These are phyloP conservation scores for Crocallis elinguaria DNA, from an alignment of 2,888 invertebrate genomes.

Conservation along the genomic window DNA sequence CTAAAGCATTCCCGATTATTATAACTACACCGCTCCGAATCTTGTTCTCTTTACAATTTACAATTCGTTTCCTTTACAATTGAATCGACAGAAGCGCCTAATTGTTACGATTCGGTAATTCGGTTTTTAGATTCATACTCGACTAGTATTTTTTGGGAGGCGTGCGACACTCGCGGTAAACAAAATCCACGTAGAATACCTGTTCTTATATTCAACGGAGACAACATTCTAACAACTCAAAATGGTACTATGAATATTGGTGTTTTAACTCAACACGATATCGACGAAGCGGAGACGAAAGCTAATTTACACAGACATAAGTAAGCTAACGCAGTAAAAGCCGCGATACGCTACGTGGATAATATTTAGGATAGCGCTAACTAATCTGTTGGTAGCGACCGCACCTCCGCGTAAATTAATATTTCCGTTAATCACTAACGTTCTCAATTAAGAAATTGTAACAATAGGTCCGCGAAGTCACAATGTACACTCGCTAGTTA, in stretches of 20 bases:
- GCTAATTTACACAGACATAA: not conserved
- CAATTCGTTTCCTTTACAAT: conserved; percentile 22
- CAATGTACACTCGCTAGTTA: conserved; percentile 24
- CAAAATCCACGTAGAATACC: conserved; percentile 2
- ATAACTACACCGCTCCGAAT: conserved; percentile 46
- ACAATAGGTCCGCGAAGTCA: conserved; percentile 29
- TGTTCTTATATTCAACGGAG: not conserved
- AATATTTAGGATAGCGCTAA: not conserved
- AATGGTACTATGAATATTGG: too few species aligned
- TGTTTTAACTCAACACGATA: not conserved
- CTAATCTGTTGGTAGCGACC: conserved; percentile 5
- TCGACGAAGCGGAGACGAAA: not conserved
- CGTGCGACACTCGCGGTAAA: conserved; percentile 27
- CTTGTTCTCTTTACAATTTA: conserved; percentile 19
- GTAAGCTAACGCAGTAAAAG: not conserved
- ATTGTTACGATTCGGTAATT: conserved; percentile 48
- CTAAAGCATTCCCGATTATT: conserved; percentile 76
- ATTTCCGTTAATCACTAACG: conserved; percentile 33
- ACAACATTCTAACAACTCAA: not conserved
- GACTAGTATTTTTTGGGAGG: conserved; percentile 70
- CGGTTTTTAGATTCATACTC: conserved; percentile 73
- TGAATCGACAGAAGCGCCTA: conserved; percentile 27
- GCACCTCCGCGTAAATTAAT: conserved; percentile 32
- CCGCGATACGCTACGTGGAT: not conserved
- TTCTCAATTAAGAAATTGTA: conserved; percentile 24